A percentile compares a stretch with the other conserved stretches of the same genome.
phyloP scores from a whole-genome alignment of 1,140 invertebrate species.

The Diorhabda elongata region DNA sequence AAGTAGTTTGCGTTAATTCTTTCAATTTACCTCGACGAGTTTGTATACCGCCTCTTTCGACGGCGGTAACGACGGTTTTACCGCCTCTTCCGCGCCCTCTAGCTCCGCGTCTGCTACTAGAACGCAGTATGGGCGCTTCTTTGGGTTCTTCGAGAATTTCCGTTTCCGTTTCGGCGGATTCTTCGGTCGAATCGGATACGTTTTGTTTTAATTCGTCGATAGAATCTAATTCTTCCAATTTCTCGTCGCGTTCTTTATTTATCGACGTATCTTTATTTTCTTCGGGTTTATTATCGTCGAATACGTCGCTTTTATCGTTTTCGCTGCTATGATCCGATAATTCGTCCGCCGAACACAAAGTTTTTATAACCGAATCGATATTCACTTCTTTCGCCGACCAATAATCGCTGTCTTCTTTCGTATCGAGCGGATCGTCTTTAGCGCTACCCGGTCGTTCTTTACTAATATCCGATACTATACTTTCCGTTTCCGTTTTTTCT shows the following conservation, averaged over 20 bases:
- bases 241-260: constrained; percentile 3
- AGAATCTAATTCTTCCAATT: neutral
- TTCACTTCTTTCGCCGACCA: constrained; percentile 74
- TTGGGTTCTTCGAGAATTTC: constrained; percentile 20
- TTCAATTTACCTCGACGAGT: constrained; percentile 55
- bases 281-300: constrained; percentile 7
- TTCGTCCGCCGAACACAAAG: constrained; percentile 53
- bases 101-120: constrained; percentile 48
- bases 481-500: constrained; percentile 39
- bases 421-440: constrained; percentile 51
- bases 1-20: constrained; percentile 30
- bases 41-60: constrained; percentile 47
- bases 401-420: constrained; percentile 68
- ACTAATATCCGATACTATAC: constrained; percentile 34
- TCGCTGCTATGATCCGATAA: constrained; percentile 47
- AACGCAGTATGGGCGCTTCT: constrained; percentile 38
- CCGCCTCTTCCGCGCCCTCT: constrained; percentile 49
- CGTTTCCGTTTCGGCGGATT: constrained; percentile 17
- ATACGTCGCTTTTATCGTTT: constrained; percentile 34
- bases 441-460: constrained; percentile 33
- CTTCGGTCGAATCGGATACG: neutral
- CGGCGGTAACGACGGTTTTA: neutral
- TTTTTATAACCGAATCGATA: constrained; percentile 75
- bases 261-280: constrained; percentile 8
- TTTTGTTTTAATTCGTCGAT: constrained; percentile 4